phyloP scores from a whole-genome alignment of 2,888 invertebrate species.

The Agrotis puta region DNA sequence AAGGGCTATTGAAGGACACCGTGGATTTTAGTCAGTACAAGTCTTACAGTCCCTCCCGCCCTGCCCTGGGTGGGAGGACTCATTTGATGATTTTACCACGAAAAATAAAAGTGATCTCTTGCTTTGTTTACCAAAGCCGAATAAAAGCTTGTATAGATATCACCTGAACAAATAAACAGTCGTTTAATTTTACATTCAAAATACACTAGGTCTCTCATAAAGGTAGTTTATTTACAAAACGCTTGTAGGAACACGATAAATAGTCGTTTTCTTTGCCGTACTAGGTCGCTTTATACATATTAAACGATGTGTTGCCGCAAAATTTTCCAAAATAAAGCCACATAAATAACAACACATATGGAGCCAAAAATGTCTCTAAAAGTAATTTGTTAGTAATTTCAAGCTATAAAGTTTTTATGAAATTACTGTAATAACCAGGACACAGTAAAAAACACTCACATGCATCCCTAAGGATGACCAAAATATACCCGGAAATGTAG shows the following conservation, averaged over 20 bases:
- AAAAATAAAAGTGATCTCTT: not conserved
- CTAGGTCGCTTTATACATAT: not conserved
- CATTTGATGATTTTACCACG: too few relatives aligned
- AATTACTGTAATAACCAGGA: conserved; percentile 1
- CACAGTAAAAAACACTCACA: conserved; percentile 34
- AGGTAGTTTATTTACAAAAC: conserved; percentile 21
- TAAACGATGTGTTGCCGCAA: not conserved
- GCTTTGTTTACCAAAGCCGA: not conserved
- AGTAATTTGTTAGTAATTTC: conserved; percentile 6
- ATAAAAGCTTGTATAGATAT: not conserved
- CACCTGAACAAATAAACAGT: not conserved
- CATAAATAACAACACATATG: conserved; percentile 11
- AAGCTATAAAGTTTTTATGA: conserved; percentile 7
- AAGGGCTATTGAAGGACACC: too few relatives aligned
- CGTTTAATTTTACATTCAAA: conserved; percentile 10
- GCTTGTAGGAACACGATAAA: conserved; percentile 1
- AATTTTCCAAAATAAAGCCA: not conserved
- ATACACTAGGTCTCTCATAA: conserved; percentile 12
- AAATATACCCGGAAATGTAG: not conserved
- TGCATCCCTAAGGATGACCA: not conserved
- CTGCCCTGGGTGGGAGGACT: too few relatives aligned
- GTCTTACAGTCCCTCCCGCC: too few relatives aligned
- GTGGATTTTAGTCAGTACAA: too few relatives aligned
- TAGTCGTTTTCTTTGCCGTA: not conserved
- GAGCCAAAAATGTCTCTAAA: not conserved